Base-by-base conservation (phyloP, 2,113 vertebrate species). In the Turdus rufiventris region DNA sequence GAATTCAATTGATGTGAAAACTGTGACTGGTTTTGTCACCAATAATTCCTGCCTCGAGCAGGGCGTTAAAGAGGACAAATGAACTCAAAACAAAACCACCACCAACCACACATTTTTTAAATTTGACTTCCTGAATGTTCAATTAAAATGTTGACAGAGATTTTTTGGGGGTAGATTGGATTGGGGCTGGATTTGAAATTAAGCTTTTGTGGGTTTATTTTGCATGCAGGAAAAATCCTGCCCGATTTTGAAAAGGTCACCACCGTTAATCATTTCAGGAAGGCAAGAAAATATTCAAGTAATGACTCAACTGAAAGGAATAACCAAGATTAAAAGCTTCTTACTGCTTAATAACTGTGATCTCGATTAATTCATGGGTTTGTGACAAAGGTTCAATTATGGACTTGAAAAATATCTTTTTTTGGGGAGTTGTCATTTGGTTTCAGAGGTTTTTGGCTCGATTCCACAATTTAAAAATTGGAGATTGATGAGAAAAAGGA, bases 211-310 rank as follows among this genome's bases (percentile, higher is more conserved):
- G 85, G 50, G 40, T 20, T 96, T 76, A 19, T 12, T 96, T 94
- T 57, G 62, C 62, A 48, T 65, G 81, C 94, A 56, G 89, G 57
- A 75, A 45, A 84, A 82, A 96, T 71, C 65, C 26, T 84, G 88
- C 79, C 80, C 42, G 62, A 54, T 93, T 95, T 45, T 87, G 80
- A 62, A 94, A 96, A 94, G 91, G 92, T 95, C 83, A 79, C 62
- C 65, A 12, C 67, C 25, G 26, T 93, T 95, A 94, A 96, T 96
- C 82, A 94, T 91, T 77, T 47, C 58, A 47, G 90, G 61, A 87
- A 94, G 61, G 77, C 80, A 91, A 43, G 87, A 25, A 94, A 74
- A 86, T 62, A 73, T 66, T 51, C 63, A 1, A 53, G 80, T 91
- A 82, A 76, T 94, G 92, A 91, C 94, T 96, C 93, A 95, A 61